Conservation (phyloP, 2,113 vertebrate species). For the Connochaetes taurinus region DNA sequence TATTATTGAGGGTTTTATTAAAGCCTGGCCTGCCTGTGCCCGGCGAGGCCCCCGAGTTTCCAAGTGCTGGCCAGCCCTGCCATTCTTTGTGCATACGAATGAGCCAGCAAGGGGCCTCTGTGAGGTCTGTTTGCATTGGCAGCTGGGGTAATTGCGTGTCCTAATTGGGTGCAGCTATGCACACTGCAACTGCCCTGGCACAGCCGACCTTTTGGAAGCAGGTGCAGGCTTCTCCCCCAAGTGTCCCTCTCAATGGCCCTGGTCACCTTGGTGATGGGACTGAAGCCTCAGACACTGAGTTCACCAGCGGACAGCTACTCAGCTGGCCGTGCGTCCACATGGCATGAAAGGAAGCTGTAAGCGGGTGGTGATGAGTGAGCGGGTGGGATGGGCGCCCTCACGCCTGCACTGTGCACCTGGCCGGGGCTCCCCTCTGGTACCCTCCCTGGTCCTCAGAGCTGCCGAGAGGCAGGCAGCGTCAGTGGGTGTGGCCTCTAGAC, state of each 20-base stretch:
- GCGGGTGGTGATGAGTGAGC: fast-evolving
- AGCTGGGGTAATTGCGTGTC: background rate
- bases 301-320: background rate
- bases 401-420: background rate
- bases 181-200: background rate
- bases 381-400: background rate
- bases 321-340: background rate
- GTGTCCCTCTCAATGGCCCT: background rate
- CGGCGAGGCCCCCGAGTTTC: background rate
- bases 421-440: background rate
- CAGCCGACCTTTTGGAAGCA: background rate
- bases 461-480: fast-evolving
- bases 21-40: background rate
- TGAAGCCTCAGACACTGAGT: background rate
- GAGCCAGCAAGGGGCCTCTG: background rate
- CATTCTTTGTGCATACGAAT: background rate
- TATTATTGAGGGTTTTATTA: background rate
- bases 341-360: background rate
- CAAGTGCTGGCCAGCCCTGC: background rate
- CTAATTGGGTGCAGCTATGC: background rate
- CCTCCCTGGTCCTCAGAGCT: background rate
- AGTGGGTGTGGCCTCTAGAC: background rate
- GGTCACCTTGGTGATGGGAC: background rate
- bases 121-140: conserved; percentile 1
- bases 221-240: background rate